A percentile compares a stretch with the other conserved stretches of the same genome.
phyloP scores from a whole-genome alignment of 2,113 vertebrate genomes.

The Coturnix japonica region DNA sequence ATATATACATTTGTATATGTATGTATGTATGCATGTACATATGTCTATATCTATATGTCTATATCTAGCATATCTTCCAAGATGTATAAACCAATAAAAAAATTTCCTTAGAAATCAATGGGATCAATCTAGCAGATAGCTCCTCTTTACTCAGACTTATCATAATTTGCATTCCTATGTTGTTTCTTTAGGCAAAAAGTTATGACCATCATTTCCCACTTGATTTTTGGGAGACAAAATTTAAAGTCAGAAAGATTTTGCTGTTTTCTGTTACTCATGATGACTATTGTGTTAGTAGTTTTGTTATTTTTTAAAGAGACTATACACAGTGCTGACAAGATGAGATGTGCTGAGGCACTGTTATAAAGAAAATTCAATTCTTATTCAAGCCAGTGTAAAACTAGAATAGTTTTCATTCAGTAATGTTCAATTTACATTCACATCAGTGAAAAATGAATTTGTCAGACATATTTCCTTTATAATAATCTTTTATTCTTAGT shows the following conservation, averaged over 20 bases:
- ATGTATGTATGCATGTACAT: no score
- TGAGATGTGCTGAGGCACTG: neutral
- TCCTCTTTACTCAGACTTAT: neutral
- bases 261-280: constrained; percentile 23
- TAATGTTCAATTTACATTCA: neutral
- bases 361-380: neutral
- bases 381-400: neutral
- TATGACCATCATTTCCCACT: neutral
- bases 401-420: neutral
- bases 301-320: neutral
- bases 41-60: no score
- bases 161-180: neutral
- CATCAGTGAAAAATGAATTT: neutral
- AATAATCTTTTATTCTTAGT: constrained; percentile 49
- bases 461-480: neutral
- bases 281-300: constrained; percentile 24
- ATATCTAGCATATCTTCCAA: neutral
- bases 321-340: fast-evolving
- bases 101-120: neutral
- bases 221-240: constrained; percentile 35
- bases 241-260: constrained; percentile 63
- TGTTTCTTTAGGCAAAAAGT: constrained; percentile 3
- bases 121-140: neutral
- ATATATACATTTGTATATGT: no score
- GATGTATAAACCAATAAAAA: neutral